Conservation (phyloP, 2,113 vertebrate species). For the Mesitornis unicolor region DNA sequence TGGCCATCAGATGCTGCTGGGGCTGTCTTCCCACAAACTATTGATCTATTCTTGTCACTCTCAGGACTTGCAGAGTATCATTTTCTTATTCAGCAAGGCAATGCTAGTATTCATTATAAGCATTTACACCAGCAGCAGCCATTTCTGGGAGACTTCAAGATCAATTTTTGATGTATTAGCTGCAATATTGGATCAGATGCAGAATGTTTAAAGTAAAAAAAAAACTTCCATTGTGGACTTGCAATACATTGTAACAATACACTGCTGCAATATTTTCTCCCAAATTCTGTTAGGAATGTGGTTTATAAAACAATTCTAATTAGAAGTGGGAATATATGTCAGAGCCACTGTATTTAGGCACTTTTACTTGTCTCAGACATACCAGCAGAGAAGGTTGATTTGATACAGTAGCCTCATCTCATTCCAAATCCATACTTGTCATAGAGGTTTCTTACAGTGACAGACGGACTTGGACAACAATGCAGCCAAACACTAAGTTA, state of each 20-base stretch:
- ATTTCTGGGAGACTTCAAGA: neutral
- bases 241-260: neutral
- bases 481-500: neutral
- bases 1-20: neutral
- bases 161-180: conserved; percentile 37
- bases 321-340: neutral
- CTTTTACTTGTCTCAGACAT: neutral
- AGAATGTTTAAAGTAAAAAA: neutral
- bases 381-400: neutral
- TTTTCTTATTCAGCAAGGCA: neutral
- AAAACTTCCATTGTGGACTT: neutral
- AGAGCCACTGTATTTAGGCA: neutral
- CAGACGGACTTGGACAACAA: neutral
- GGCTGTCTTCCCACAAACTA: neutral
- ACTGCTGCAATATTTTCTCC: neutral
- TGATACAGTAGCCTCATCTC: neutral
- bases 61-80: neutral
- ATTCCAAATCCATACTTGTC: neutral
- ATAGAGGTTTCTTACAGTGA: neutral
- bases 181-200: conserved; percentile 17
- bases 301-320: neutral
- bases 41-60: neutral
- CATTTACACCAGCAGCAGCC: neutral
- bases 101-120: neutral
- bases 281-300: neutral